These are phyloP conservation scores for Stichodactyla helianthus DNA, from an alignment of 64 coral and sea anemone genomes.

Conservation along the genomic window DNA sequence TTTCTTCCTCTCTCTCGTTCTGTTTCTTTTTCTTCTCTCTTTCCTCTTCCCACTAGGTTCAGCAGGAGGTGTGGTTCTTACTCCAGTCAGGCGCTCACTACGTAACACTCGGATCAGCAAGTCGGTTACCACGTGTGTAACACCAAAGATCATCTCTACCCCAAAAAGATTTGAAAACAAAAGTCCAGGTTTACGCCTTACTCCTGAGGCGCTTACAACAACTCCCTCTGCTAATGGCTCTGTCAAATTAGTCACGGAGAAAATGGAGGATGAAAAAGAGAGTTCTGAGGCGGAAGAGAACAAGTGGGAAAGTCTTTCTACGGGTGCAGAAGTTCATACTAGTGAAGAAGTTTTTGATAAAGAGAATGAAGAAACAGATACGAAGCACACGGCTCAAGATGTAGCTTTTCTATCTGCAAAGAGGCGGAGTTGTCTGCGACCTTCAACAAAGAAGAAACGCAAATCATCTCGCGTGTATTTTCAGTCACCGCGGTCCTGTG, in stretches of 20 bases:
- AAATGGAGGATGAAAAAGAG: neutral
- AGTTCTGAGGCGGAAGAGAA: slow-evolving; percentile 1
- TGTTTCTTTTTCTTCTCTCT: neutral
- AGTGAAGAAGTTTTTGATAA: neutral
- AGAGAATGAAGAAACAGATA: neutral
- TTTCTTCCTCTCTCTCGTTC: neutral
- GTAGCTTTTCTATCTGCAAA: neutral
- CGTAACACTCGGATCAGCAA: slow-evolving; percentile 34
- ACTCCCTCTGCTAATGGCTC: neutral
- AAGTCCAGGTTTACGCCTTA: slow-evolving; percentile 36
- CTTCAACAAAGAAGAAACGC: neutral
- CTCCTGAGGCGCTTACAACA: slow-evolving; percentile 15
- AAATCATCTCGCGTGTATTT: slow-evolving; percentile 25
- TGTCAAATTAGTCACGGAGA: neutral
- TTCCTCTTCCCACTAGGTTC: neutral
- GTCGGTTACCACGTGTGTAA: slow-evolving; percentile 3
- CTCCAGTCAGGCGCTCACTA: slow-evolving; percentile 73
- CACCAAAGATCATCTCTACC: slow-evolving; percentile 50
- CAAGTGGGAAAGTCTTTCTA: neutral
- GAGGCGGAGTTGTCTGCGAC: neutral
- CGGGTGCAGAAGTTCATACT: neutral
- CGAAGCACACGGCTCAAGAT: neutral
- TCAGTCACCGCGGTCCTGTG: neutral
- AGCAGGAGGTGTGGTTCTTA: slow-evolving; percentile 31
- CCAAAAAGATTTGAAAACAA: slow-evolving; percentile 26